Conservation (phyloP, 2,797 vertebrate species). For the Aphelocoma californica region DNA sequence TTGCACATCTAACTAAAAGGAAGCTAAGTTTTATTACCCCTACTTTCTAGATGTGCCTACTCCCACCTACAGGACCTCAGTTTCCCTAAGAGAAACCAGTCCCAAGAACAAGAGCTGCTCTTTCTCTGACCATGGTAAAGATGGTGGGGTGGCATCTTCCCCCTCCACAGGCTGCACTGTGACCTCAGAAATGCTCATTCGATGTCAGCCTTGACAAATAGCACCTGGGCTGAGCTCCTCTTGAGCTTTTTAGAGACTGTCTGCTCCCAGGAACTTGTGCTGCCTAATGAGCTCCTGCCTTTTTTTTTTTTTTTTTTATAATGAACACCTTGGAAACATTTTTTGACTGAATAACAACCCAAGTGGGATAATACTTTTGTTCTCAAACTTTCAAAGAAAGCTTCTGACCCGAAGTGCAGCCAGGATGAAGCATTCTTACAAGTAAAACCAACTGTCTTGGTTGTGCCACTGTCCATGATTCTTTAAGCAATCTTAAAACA, state of each 20-base stretch:
- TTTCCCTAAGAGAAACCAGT: background rate
- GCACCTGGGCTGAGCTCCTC: background rate
- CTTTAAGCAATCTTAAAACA: background rate
- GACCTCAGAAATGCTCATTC: background rate
- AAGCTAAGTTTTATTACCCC: background rate
- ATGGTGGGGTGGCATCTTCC: background rate
- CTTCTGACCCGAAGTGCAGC: accelerated
- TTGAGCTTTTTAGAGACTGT: background rate
- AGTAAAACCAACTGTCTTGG: background rate
- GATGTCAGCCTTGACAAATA: background rate
- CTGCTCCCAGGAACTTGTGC: background rate
- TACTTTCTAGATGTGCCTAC: background rate
- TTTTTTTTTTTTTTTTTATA: background rate
- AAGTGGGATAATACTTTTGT: background rate
- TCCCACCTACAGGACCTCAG: background rate
- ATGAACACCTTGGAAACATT: background rate
- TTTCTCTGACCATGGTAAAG: background rate
- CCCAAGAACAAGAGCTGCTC: background rate
- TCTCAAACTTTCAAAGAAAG: background rate
- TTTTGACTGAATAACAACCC: background rate
- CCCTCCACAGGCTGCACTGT: too few species aligned
- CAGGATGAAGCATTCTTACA: background rate
- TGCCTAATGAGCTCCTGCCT: background rate
- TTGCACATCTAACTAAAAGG: background rate
- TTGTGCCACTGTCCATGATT: too few species aligned